These are phyloP conservation scores for Balaenoptera acutorostrata DNA, from an alignment of 2,113 vertebrate genomes.

Conservation along the genomic window DNA sequence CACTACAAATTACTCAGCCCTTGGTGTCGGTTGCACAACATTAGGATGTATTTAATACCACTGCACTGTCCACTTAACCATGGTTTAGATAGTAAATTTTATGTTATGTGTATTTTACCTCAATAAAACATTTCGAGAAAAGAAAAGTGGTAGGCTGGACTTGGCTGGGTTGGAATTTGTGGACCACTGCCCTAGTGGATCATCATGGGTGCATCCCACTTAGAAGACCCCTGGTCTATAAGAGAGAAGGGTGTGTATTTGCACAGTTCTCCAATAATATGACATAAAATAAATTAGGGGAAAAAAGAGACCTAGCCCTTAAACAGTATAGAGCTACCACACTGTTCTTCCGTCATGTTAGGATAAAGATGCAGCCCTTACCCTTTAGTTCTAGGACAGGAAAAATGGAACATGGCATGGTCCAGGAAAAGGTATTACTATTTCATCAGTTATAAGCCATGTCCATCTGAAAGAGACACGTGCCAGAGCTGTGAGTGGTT, in stretches of 20 bases:
- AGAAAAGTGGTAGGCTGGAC: background rate
- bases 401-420: background rate
- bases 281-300: background rate
- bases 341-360: background rate
- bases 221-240: background rate
- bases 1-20: background rate
- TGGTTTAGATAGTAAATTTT: background rate
- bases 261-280: background rate
- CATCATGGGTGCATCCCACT: background rate
- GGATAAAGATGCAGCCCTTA: background rate
- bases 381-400: background rate
- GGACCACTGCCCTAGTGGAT: background rate
- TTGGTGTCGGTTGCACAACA: background rate
- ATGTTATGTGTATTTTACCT: background rate
- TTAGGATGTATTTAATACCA: background rate
- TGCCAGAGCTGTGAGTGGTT: background rate
- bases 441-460: background rate
- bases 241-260: background rate
- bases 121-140: background rate
- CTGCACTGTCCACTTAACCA: background rate
- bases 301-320: background rate
- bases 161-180: background rate
- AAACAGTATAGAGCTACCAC: background rate
- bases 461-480: rapidly evolving
- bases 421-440: background rate